These are phyloP conservation scores for Atopsyche davidsoni DNA, from an alignment of 1,140 invertebrate genomes.

Conservation along the genomic window DNA sequence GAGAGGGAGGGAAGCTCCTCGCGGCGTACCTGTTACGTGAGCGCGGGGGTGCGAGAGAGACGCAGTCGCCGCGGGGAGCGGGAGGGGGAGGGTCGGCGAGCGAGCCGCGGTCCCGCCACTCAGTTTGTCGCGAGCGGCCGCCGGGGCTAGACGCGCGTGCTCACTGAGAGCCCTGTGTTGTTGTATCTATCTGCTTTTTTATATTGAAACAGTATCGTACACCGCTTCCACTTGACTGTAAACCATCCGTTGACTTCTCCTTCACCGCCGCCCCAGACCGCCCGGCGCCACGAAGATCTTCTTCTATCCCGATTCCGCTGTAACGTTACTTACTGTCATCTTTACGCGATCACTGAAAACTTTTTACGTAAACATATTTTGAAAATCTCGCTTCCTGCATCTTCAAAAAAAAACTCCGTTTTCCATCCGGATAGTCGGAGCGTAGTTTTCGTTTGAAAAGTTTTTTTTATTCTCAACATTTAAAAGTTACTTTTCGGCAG, in stretches of 20 bases:
- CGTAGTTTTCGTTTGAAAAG: too few relatives aligned
- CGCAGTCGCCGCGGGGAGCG: constrained; percentile 2
- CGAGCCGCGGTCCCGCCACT: constrained; percentile 8
- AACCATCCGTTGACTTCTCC: too few relatives aligned
- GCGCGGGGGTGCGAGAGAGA: constrained; percentile 14
- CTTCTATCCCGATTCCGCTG: constrained; percentile 16
- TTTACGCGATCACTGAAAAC: too few relatives aligned
- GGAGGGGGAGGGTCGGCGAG: constrained; percentile 3
- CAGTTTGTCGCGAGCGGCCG: constrained; percentile 31
- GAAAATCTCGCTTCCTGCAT: too few relatives aligned
- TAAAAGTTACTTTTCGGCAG: too few relatives aligned
- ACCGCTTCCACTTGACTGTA: constrained; percentile 1
- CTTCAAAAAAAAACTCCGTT: too few relatives aligned
- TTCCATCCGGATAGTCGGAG: too few relatives aligned
- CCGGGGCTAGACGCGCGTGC: constrained; percentile 30
- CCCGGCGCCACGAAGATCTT: constrained; percentile 14
- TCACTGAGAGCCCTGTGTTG: constrained; percentile 22
- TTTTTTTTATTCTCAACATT: too few relatives aligned
- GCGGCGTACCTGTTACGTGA: constrained; percentile 1
- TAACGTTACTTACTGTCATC: too few relatives aligned
- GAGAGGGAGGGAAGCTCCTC: constrained; percentile 8
- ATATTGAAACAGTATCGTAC: constrained; percentile 15
- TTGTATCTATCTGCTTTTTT: constrained; percentile 27
- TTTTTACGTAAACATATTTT: too few relatives aligned
- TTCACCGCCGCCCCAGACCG: constrained; percentile 1